Percentiles rank a stretch among this genome's conserved stretches.
These are phyloP conservation scores for Xiphorhynchus elegans DNA, from an alignment of 2,113 vertebrate genomes.

Conservation along the genomic window DNA sequence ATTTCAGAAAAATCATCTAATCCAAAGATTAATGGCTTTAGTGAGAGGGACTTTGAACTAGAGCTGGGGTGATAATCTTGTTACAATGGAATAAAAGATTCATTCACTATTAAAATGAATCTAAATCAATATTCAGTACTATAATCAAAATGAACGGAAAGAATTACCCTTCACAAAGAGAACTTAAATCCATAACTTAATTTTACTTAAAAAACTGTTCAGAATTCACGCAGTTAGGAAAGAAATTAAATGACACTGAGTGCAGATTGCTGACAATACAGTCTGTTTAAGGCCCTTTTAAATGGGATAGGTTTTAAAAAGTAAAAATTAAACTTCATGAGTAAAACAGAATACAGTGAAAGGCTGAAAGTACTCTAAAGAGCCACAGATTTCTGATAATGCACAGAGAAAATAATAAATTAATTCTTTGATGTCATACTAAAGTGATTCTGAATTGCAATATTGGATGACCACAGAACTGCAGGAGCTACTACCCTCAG, in stretches of 20 bases:
- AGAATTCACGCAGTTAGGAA: background rate
- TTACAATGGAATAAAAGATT: constrained; percentile 31
- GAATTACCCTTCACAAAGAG: background rate
- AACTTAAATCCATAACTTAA: constrained; percentile 20
- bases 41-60: background rate
- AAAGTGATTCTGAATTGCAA: background rate
- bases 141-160: constrained; percentile 26
- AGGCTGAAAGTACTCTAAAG: background rate
- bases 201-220: background rate
- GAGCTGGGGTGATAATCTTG: background rate
- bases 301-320: background rate
- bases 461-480: background rate
- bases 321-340: background rate
- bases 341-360: background rate
- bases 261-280: background rate
- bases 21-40: background rate
- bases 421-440: background rate
- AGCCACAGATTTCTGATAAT: background rate
- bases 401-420: background rate
- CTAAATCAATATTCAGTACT: background rate
- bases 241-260: background rate
- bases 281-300: background rate
- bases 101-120: constrained; percentile 32
- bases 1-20: constrained; percentile 9
- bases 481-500: background rate